Base-by-base conservation (phyloP, 1,140 invertebrate genomes). In the Holcopasites calliopsidis region DNA sequence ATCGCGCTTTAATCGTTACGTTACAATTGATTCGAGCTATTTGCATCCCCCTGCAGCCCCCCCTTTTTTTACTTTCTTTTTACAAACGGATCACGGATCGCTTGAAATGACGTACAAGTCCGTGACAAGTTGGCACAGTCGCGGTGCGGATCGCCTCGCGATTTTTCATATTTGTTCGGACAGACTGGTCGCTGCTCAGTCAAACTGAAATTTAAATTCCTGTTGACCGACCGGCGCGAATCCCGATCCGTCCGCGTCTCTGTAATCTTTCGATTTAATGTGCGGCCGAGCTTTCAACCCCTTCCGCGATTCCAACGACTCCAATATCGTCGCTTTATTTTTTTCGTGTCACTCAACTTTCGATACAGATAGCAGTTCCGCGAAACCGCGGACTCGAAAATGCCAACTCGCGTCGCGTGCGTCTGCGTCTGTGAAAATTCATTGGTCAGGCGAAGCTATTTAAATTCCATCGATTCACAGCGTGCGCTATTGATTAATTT, bases 141-240 rank as follows among this genome's bases (percentile, higher is more conserved):
- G n/a, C n/a, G n/a, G 6, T 11, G 5, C 13, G 55, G 42, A 38
- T 71, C 55, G 21, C 2, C n/a, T 16, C 18, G 52, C 33, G 31
- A 61, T 61, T 71, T 71, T 57, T 61, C 69, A 71, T 61, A 50
- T 71, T 38, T 47, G 42, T 49, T 49, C 69, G 57, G 28, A 38
- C 5, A 50, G n/a, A 58, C 26, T 21, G 42, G 47, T 65, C 62
- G 33, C 11, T 50, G 62, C 28, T 40, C 64, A 31, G 11, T 16
- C 68, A 13, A 60, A 5, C 42, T 62, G 44, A 50, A 71, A 71
- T 71, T 62, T 71, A 50, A 71, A 71, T 71, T 71, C 57, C n/a
- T 38, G 57, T 23, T 49, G 68, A 28, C 69, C 40, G 57, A 50
- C 23, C 13, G 49, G 31, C 57, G 23, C 31, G 33, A 23, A 16